Conservation (phyloP, 1,140 invertebrate genomes). For the Procambarus virginalis region DNA sequence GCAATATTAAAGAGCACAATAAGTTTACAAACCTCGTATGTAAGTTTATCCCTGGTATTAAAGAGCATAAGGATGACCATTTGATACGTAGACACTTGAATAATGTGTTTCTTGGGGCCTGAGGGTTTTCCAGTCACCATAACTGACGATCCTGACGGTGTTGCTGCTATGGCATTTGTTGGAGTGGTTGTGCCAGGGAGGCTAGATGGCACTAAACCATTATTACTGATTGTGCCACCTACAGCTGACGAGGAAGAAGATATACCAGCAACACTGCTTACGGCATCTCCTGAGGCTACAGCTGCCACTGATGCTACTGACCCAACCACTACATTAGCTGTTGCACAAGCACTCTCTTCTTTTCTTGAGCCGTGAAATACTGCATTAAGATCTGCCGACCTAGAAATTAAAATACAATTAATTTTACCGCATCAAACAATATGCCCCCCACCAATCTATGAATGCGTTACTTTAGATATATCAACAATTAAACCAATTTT, state of each 20-base stretch:
- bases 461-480: too few species aligned
- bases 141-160: slow-evolving; percentile 37
- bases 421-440: too few species aligned
- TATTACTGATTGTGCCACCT: slow-evolving; percentile 19
- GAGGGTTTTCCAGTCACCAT: slow-evolving; percentile 64
- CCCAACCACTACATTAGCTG: slow-evolving; percentile 33
- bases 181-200: slow-evolving; percentile 46
- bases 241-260: slow-evolving; percentile 55
- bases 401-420: slow-evolving; percentile 1
- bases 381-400: slow-evolving; percentile 96
- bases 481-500: too few species aligned
- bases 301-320: slow-evolving; percentile 34
- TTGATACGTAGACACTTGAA: slow-evolving; percentile 95
- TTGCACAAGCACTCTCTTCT: slow-evolving; percentile 68
- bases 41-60: slow-evolving; percentile 92
- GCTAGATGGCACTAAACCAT: slow-evolving; percentile 65
- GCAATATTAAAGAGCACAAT: neutral
- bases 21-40: slow-evolving; percentile 84
- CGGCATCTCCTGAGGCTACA: slow-evolving; percentile 48
- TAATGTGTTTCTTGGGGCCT: slow-evolving; percentile 90
- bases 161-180: slow-evolving; percentile 18
- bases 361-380: slow-evolving; percentile 87
- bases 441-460: too few species aligned
- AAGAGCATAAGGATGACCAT: slow-evolving; percentile 99
- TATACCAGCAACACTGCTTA: slow-evolving; percentile 61